Base-by-base conservation (phyloP, 2,113 vertebrate genomes). In the Anoplopoma fimbria region DNA sequence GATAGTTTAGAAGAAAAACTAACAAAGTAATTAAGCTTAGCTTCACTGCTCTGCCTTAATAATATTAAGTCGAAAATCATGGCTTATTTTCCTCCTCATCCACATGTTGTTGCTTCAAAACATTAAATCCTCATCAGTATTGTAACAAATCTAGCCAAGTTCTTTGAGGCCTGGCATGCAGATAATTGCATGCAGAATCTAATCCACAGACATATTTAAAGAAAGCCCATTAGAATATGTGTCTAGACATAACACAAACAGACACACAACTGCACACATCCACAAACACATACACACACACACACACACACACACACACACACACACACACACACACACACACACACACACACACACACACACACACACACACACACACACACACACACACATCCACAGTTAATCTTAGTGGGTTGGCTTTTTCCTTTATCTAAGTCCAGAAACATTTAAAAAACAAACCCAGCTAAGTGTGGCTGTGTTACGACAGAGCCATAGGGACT, bases 401-500 rank as follows among this genome's bases (percentile, higher is more conserved):
- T 25, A 27, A n/a, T 60, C 81, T 83, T 65, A 19, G 38, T 29
- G 31, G 72, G 75, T 29, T 51, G 34, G n/a, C 55, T 62, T 49
- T 14, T 34, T 29, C 21, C 51, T 81, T 73, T 53, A 76, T 71
- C 49, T 13, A 25, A 53, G 74, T 63, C 68, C 53, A 79, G 71
- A 77, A 72, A 61, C 29, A 75, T 57, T 85, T 74, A 55, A 58
- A 33, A 88, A 78, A 79, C 77, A 88, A 85, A 72, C 53, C 13
- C 6, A 64, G 62, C 42, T 36, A 40, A 80, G 69, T 67, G 77
- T 69, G 55, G 36, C 67, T 70, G 38, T 42, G 53, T 67, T 87
- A 40, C 82, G 33, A 58, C 69, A 47, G 78, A 84, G 72, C 36
- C 73, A 23, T 1, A 15, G 38, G 45, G 51, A 82, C 68, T 3